These are phyloP conservation scores for Speoplatyrhinus poulsoni DNA, from an alignment of 2,113 vertebrate genomes.

Conservation along the genomic window DNA sequence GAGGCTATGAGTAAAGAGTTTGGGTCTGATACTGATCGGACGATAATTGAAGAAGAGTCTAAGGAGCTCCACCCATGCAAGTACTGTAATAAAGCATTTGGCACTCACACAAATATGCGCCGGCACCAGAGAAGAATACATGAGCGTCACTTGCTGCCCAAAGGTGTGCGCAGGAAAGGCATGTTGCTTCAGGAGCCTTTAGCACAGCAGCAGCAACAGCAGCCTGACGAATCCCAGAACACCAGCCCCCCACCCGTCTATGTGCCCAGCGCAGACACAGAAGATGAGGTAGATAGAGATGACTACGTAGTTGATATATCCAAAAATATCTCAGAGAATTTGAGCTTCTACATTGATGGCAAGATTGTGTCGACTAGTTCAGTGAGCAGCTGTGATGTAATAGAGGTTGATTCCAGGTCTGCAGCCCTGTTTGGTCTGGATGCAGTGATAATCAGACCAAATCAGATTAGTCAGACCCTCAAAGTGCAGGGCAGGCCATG, in stretches of 20 bases:
- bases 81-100: constrained; percentile 96
- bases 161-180: constrained; percentile 93
- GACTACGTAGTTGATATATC: constrained; percentile 93
- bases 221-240: constrained; percentile 67
- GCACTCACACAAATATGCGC: constrained; percentile 96
- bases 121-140: constrained; percentile 96
- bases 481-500: constrained; percentile 78
- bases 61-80: constrained; percentile 93
- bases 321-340: constrained; percentile 96
- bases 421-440: constrained; percentile 89
- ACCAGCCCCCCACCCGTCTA: constrained; percentile 78
- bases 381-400: constrained; percentile 91
- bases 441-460: constrained; percentile 84
- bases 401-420: constrained; percentile 89
- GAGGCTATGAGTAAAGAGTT: constrained; percentile 63
- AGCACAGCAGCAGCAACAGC: constrained; percentile 50
- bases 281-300: constrained; percentile 90
- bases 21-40: constrained; percentile 53
- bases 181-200: constrained; percentile 80
- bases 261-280: constrained; percentile 88
- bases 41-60: constrained; percentile 82
- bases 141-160: constrained; percentile 92
- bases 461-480: constrained; percentile 83
- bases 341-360: constrained; percentile 96
- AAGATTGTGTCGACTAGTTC: constrained; percentile 89